A percentile compares a stretch with the other conserved stretches of the same genome.
These are phyloP conservation scores for Paramormyrops hopkinsi DNA, from an alignment of 2,797 vertebrate genomes.

Conservation along the genomic window DNA sequence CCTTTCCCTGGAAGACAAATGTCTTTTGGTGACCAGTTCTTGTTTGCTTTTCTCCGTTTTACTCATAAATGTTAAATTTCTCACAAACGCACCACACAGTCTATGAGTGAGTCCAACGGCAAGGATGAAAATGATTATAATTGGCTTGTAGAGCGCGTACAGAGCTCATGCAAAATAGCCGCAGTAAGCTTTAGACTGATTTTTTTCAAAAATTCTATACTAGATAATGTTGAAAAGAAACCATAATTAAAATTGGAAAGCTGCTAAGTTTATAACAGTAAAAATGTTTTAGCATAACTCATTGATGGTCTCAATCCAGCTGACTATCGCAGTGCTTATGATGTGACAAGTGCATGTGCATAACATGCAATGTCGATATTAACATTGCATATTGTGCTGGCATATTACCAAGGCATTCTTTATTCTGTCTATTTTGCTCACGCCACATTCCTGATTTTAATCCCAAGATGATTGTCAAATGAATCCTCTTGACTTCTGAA, in stretches of 20 bases:
- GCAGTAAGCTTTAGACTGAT: background rate
- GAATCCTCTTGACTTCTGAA: background rate
- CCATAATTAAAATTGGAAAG: background rate
- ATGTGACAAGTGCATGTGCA: background rate
- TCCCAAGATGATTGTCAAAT: background rate
- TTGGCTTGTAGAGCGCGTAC: background rate
- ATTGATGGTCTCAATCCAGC: background rate
- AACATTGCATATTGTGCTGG: background rate
- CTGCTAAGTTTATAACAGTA: background rate
- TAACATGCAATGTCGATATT: background rate
- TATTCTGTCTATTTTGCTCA: background rate
- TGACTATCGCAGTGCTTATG: background rate
- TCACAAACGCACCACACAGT: background rate
- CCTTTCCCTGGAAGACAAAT: background rate
- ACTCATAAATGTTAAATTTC: background rate
- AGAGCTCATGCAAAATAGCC: background rate
- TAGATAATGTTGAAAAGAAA: background rate
- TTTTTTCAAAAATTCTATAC: background rate
- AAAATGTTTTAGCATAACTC: background rate
- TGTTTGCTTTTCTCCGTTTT: background rate
- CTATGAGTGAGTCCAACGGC: background rate
- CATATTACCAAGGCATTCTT: background rate
- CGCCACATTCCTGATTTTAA: background rate
- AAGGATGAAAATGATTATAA: background rate
- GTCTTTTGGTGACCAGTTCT: background rate